These are phyloP conservation scores for Lepidonotus clava DNA, from an alignment of 2,888 invertebrate genomes.

Conservation along the genomic window DNA sequence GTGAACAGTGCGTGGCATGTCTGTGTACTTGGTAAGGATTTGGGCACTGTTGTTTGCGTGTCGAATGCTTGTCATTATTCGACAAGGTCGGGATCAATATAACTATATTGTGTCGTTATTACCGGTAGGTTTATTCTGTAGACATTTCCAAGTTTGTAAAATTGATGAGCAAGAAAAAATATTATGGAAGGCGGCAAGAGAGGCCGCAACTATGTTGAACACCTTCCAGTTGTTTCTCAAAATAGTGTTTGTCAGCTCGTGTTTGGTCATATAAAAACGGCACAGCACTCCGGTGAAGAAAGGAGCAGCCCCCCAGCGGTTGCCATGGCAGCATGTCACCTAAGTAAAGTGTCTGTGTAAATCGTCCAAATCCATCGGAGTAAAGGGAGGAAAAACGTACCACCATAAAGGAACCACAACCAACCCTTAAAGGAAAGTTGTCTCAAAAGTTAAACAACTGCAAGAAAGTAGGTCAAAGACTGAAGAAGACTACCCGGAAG, in stretches of 20 bases:
- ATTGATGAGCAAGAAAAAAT: conserved; percentile 25
- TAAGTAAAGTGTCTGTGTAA: background rate
- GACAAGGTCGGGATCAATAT: conserved; percentile 19
- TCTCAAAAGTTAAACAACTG: too few relatives aligned
- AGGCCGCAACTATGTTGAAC: background rate
- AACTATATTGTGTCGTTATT: conserved; percentile 51
- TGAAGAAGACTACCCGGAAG: too few relatives aligned
- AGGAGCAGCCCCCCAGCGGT: background rate
- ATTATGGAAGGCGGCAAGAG: background rate
- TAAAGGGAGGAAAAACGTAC: too few relatives aligned
- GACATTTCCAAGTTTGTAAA: conserved; percentile 50
- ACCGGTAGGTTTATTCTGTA: conserved; percentile 48
- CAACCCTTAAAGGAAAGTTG: too few relatives aligned
- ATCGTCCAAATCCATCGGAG: too few relatives aligned
- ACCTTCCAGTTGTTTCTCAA: too few relatives aligned
- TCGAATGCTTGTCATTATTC: conserved; percentile 16
- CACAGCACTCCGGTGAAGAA: background rate
- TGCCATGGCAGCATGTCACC: conserved; percentile 36
- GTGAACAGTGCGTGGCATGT: too few relatives aligned
- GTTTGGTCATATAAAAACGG: background rate
- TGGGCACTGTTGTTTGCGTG: conserved; percentile 37
- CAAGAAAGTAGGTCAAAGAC: too few relatives aligned
- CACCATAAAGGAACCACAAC: too few relatives aligned
- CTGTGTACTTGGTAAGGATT: background rate
- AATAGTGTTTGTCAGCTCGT: background rate